Base-by-base conservation (phyloP, 2,797 vertebrate genomes). In the Delichon dasypus region DNA sequence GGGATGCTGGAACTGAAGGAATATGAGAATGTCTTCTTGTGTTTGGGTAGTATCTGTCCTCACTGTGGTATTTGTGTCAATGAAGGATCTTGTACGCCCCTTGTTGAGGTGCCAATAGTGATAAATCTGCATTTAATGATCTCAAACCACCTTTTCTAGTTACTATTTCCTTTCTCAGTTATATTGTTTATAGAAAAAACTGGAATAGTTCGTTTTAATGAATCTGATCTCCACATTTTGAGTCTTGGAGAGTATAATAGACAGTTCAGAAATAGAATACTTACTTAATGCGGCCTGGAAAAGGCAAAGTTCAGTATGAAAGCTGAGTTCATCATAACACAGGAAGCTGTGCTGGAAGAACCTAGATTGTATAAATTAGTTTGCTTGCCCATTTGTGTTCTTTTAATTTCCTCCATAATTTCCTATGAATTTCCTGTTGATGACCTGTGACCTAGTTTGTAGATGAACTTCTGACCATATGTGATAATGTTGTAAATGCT, bases 391-490 rank as follows among this genome's bases (percentile, higher is more conserved):
- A 16, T 88, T 93, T 94, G 76, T 85, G 70, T 88, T 81, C 71
- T 90, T 95, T 94, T 86, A 45, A 95, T 96, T 96, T 92, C 77
- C 94, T 92, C 50, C 80, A 74, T 94, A 82, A 86, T 94, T 96
- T 96, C 94, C 92, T 92, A 92, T 89, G 90, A 85, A 95, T 96
- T 96, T 97, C 95, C 95, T 93, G 89, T 75, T 90, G 78, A 90
- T 93, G 88, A 93, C 82, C 88, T 94, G 53, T 62, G 86, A 94
- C 92, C 85, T 88, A 23, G 25, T 78, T 95, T 88, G 66, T 64
- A 82, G 74, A 75, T 89, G 80, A 94, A 95, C 86, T 89, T 86
- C 47, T 95, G 70, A 78, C 88, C 42, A 6, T 50, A 8, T 50
- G 30, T 16, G 82, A 87, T 93, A 89, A 75, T 4, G 1, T 54